Conservation (phyloP, 1,140 invertebrate genomes). For the Riptortus pedestris region DNA sequence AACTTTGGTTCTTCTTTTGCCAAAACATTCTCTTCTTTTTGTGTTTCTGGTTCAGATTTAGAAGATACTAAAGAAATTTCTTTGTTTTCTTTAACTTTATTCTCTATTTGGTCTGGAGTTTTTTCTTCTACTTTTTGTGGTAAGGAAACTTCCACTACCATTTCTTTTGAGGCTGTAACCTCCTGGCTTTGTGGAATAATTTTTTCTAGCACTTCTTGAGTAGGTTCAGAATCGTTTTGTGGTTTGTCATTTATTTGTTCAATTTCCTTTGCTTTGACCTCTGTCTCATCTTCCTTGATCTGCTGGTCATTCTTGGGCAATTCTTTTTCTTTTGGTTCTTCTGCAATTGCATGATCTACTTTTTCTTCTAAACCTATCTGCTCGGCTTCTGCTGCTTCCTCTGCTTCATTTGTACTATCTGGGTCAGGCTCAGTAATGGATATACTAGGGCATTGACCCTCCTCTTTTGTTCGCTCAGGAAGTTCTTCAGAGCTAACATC, state of each 20-base stretch:
- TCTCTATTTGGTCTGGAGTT: not conserved
- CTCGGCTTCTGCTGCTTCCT: not conserved
- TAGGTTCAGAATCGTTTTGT: not conserved
- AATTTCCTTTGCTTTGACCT: not conserved
- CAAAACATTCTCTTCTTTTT: not conserved
- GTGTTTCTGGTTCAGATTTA: not conserved
- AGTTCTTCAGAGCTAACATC: not conserved
- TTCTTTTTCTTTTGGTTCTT: not conserved
- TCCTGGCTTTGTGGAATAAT: not conserved
- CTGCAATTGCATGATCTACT: not conserved
- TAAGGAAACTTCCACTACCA: no score
- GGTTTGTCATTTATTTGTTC: not conserved
- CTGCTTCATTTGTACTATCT: not conserved
- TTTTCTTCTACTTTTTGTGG: not conserved
- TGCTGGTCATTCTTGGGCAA: no score
- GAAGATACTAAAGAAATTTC: not conserved
- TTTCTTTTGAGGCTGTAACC: not conserved
- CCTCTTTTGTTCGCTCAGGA: not conserved
- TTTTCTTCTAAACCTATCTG: not conserved
- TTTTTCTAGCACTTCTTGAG: not conserved
- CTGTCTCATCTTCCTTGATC: not conserved
- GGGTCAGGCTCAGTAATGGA: not conserved
- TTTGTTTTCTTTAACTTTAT: not conserved
- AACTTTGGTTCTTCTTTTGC: constrained; percentile 1
- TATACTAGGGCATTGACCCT: not conserved